Base-by-base conservation (phyloP, 2,113 vertebrate genomes). In the Turdus rufiventris region DNA sequence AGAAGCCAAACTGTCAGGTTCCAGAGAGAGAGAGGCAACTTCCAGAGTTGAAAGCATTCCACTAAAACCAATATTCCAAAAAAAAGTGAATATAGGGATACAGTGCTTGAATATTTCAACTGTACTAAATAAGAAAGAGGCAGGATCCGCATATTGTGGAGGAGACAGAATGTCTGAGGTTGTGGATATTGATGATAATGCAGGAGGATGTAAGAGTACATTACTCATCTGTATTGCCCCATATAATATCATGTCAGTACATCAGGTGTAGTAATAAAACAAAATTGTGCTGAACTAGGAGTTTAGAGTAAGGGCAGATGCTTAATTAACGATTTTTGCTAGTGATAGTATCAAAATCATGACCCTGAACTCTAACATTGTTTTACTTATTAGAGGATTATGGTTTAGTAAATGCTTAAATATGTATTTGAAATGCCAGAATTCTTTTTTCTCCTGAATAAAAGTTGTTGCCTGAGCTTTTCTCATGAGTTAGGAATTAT, bases 11-110 rank as follows among this genome's bases (percentile, higher is more conserved):
- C 29, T 18, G 43, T 16, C 48, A 42, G 10, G 11, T 74, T 91
- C 48, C 36, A 58, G 36, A 80, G 66, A 48, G 17, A 38, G 31
- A 56, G 58, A 65, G n/a, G 36, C 40, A 40, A 13, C n/a, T 93
- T 75, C 13, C 17, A 81, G 34, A 53, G 40, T 3, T 72, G 45
- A 85, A 87, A 60, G 57, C 21, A 6, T 36, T 93, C 57, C 48
- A 36, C 19, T 67, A 48, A 75, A 91, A 53, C 3, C 3, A 31
- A 2, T 60, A 65, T 73, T 19, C 13, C 0, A 1, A 0, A 10
- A 51, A 50, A 58, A 77, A 0, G 17, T 45, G 70, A 67, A 40
- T 72, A 14, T 8, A 34, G 14, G 12, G 18, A 58, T 24, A 21
- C 17, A 47, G 23, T 34, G 12, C 47, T 78, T 47, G 36, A 74